These are phyloP conservation scores for Australoheros scitulus DNA, from an alignment of 2,113 vertebrate species.

Conservation along the genomic window DNA sequence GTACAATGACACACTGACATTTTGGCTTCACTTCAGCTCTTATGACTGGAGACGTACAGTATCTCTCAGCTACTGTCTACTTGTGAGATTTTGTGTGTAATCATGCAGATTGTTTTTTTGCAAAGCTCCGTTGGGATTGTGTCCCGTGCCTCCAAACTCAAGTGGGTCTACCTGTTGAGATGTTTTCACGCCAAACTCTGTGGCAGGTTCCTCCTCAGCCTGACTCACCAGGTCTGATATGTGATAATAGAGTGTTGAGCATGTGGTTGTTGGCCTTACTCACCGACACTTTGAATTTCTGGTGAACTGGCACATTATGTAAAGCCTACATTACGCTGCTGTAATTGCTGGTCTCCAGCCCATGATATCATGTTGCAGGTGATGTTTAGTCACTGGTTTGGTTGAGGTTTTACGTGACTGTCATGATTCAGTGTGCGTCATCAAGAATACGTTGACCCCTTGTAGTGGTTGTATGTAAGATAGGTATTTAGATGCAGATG, in stretches of 20 bases:
- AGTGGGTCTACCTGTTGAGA: not conserved
- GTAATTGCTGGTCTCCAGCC: conserved; percentile 23
- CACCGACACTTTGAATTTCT: conserved; percentile 23
- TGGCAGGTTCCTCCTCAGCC: conserved; percentile 28
- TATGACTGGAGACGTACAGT: no score
- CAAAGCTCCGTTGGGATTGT: not conserved
- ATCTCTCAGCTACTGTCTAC: not conserved
- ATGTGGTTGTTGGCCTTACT: conserved; percentile 29
- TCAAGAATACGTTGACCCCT: not conserved
- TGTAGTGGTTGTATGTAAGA: conserved; percentile 6
- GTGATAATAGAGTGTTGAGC: conserved; percentile 24
- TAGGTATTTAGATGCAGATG: conserved; percentile 21
- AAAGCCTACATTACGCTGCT: not conserved
- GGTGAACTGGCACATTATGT: conserved; percentile 11
- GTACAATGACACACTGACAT: not conserved
- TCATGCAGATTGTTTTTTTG: not conserved
- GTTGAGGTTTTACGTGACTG: conserved; percentile 21
- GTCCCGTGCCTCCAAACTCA: not conserved
- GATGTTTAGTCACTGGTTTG: conserved; percentile 48
- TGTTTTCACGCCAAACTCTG: conserved; percentile 27
- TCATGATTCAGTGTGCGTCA: conserved; percentile 60
- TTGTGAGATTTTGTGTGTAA: not conserved
- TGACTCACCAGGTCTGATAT: conserved; percentile 55
- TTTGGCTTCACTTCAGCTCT: not conserved
- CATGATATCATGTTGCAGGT: conserved; percentile 16